Evolutionary conservation across 2,888 invertebrate genomes (phyloP).

Genomic region (Ophion slaviceki): DNA sequence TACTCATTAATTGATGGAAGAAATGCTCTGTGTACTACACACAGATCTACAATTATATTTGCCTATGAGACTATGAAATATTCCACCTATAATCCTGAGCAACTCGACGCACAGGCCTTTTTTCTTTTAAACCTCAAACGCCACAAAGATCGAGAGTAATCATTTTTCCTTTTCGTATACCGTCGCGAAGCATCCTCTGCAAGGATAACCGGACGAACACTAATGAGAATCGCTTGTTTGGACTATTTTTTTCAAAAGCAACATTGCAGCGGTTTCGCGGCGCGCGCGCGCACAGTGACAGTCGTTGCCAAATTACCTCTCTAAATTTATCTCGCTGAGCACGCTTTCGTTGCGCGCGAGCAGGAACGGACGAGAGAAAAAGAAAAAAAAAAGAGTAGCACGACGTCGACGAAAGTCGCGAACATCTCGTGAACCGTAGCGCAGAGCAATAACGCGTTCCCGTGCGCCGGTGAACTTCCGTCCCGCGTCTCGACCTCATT

Average conservation of each 20-base stretch:
- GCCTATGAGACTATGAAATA: no score
- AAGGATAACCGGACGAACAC: no score
- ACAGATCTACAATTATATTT: no score
- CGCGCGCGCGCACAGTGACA: constrained; percentile 43
- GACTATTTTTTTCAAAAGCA: not conserved
- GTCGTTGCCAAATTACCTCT: constrained; percentile 62
- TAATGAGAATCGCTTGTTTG: no score
- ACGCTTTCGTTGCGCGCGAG: not conserved
- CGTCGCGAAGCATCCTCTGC: no score
- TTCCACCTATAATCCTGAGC: no score
- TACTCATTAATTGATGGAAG: no score
- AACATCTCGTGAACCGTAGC: constrained; percentile 47
- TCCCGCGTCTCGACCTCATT: constrained; percentile 28
- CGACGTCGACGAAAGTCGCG: constrained; percentile 39
- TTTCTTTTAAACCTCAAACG: no score
- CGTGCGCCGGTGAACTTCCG: constrained; percentile 33
- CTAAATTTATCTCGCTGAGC: constrained; percentile 63
- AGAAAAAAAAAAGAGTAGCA: constrained; percentile 36
- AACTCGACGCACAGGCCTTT: no score
- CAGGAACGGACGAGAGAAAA: not conserved
- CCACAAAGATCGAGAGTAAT: no score
- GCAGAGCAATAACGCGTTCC: constrained; percentile 37
- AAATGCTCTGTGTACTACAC: no score
- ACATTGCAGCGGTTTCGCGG: not conserved
- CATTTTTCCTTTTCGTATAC: no score